These are phyloP conservation scores for Oryzias javanicus DNA, from an alignment of 2,113 vertebrate species.

Conservation along the genomic window DNA sequence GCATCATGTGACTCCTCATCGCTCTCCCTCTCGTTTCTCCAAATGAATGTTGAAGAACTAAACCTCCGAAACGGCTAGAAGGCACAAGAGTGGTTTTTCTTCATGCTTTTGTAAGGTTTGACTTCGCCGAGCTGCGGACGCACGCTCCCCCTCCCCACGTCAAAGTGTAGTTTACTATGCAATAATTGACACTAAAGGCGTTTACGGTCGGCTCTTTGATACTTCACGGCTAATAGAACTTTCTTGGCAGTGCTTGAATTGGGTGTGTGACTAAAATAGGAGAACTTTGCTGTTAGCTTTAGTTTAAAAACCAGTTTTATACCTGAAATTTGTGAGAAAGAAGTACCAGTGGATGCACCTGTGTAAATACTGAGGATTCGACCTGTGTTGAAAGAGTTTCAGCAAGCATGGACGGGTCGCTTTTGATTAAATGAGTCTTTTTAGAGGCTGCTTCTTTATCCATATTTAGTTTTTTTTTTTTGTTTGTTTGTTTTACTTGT, in stretches of 20 bases:
- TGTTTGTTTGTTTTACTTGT: slow-evolving; percentile 27
- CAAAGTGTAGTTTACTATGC: slow-evolving; percentile 74
- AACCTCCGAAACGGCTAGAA: slow-evolving; percentile 24
- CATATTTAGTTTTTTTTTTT: slow-evolving; percentile 43
- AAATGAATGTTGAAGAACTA: slow-evolving; percentile 61
- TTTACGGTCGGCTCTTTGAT: slow-evolving; percentile 22
- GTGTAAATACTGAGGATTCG: slow-evolving; percentile 58
- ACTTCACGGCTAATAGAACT: slow-evolving; percentile 29
- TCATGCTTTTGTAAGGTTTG: slow-evolving; percentile 22
- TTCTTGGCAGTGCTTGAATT: slow-evolving; percentile 28
- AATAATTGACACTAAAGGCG: slow-evolving; percentile 61
- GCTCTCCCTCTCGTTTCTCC: slow-evolving; percentile 7
- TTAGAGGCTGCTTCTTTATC: slow-evolving; percentile 48
- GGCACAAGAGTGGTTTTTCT: slow-evolving; percentile 46
- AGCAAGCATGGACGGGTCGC: slow-evolving; percentile 53
- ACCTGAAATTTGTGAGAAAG: slow-evolving; percentile 30
- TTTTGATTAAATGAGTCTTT: slow-evolving; percentile 53
- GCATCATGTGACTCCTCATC: slow-evolving; percentile 33
- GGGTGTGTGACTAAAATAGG: slow-evolving; percentile 22
- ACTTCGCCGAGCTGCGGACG: slow-evolving; percentile 30
- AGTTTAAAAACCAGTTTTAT: slow-evolving; percentile 45
- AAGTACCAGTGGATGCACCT: slow-evolving; percentile 40
- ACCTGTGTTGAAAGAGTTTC: slow-evolving; percentile 27
- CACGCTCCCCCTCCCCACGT: slow-evolving; percentile 36
- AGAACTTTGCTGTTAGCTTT: slow-evolving; percentile 29